phyloP scores from a whole-genome alignment of 2,888 invertebrate genomes.

The Augochlorella aurata region DNA sequence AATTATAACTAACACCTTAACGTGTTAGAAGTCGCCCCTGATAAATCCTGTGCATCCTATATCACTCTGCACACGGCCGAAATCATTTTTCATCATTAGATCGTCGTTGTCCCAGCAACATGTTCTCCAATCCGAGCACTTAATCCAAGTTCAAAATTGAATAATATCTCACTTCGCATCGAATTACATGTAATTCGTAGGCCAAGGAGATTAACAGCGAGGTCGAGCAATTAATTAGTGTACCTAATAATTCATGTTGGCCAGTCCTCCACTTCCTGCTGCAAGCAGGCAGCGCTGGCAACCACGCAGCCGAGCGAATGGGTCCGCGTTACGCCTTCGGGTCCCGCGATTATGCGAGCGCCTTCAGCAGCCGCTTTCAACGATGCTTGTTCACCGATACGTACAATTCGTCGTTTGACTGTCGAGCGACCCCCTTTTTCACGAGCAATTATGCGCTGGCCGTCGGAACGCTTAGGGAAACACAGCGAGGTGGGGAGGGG shows the following conservation, averaged over 20 bases:
- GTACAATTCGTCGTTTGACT: constrained; percentile 28
- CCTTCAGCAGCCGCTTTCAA: constrained; percentile 13
- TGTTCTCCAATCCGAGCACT: no score
- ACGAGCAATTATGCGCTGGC: constrained; percentile 46
- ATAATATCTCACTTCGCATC: no score
- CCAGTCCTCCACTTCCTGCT: constrained; percentile 9
- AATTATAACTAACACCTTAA: no score
- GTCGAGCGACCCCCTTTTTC: constrained; percentile 51
- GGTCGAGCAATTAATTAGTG: not conserved
- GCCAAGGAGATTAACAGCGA: not conserved
- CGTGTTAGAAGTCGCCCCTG: no score
- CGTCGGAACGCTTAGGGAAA: not conserved
- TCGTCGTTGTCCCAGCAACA: no score
- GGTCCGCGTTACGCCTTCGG: constrained; percentile 5
- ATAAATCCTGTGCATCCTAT: no score
- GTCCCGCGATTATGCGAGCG: constrained; percentile 33
- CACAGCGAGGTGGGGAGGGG: not conserved
- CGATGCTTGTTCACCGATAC: constrained; percentile 30
- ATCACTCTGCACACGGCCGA: no score
- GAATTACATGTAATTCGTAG: no score
- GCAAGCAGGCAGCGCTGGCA: not conserved
- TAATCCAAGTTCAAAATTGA: no score
- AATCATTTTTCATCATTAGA: no score
- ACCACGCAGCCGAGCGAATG: constrained; percentile 11
- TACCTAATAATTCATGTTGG: not conserved